A percentile compares a stretch with the other conserved stretches of the same genome.
Evolutionary conservation across 2,113 vertebrate species (phyloP).

Genomic region (Donacobius atricapilla): DNA sequence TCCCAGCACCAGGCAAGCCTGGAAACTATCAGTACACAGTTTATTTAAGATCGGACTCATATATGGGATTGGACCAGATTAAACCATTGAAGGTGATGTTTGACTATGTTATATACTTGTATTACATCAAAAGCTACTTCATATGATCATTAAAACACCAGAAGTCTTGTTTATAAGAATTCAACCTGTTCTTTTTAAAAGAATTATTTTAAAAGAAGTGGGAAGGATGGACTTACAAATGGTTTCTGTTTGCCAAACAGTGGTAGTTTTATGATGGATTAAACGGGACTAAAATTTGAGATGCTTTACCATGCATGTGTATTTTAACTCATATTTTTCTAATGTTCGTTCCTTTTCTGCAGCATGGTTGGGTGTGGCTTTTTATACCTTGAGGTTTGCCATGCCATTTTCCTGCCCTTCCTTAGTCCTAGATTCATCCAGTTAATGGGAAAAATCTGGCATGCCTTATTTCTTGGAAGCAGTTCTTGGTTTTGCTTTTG

Average conservation of each 20-base stretch:
- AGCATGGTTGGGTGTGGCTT: not conserved
- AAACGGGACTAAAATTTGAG: not conserved
- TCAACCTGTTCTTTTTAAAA: not conserved
- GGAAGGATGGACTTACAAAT: not conserved
- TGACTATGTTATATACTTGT: not conserved
- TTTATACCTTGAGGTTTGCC: not conserved
- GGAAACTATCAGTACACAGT: constrained; percentile 98
- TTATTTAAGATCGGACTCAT: constrained; percentile 95
- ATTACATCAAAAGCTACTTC: not conserved
- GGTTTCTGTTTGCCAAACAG: not conserved
- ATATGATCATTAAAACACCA: not conserved
- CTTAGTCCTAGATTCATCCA: not conserved
- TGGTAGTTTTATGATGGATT: not conserved
- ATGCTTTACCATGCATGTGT: not conserved
- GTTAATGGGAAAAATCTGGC: not conserved
- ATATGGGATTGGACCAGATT: constrained; percentile 94
- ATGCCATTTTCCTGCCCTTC: not conserved
- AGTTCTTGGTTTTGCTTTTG: not conserved
- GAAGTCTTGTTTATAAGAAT: not conserved
- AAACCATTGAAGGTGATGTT: constrained; percentile 91
- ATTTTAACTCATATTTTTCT: not conserved
- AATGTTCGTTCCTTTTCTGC: not conserved
- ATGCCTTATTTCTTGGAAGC: not conserved
- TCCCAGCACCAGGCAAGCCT: constrained; percentile 95
- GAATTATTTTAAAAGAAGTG: not conserved